Percentiles rank a stretch among this genome's conserved stretches.
Conservation (phyloP, 1,140 invertebrate genomes). For the Glossosoma conforme region DNA sequence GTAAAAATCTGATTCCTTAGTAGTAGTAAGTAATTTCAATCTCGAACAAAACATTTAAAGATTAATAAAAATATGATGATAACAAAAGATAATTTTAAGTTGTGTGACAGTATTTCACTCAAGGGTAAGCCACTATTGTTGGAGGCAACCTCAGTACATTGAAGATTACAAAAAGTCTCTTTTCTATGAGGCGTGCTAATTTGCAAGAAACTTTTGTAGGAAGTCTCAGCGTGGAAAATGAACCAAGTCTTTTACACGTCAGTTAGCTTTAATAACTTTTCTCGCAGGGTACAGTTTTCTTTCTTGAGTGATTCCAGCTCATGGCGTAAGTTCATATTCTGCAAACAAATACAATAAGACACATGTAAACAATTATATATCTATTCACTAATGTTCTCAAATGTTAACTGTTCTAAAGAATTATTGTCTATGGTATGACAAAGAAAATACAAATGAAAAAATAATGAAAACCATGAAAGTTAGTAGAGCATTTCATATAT, state of each 20-base stretch:
- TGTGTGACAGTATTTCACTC: slow-evolving; percentile 12
- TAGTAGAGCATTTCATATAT: too few relatives aligned
- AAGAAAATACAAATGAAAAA: too few relatives aligned
- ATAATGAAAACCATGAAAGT: too few relatives aligned
- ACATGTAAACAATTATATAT: slow-evolving; percentile 10
- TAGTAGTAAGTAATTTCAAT: too few relatives aligned
- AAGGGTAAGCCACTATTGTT: slow-evolving; percentile 13
- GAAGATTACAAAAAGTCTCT: slow-evolving; percentile 16
- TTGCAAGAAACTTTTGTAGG: slow-evolving; percentile 1
- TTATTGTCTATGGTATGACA: too few relatives aligned
- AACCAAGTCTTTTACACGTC: slow-evolving; percentile 58
- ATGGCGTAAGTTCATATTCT: slow-evolving; percentile 81
- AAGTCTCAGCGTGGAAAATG: background rate
- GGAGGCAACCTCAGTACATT: slow-evolving; percentile 12
- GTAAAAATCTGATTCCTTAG: too few relatives aligned
- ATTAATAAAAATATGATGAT: slow-evolving; percentile 6
- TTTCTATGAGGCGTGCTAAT: slow-evolving; percentile 18
- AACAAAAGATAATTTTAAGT: slow-evolving; percentile 8
- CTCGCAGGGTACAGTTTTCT: slow-evolving; percentile 83
- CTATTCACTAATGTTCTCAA: too few relatives aligned
- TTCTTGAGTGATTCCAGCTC: slow-evolving; percentile 84
- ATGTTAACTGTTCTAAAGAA: too few relatives aligned
- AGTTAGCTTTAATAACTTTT: slow-evolving; percentile 80
- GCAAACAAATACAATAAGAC: slow-evolving; percentile 34
- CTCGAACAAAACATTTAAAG: too few relatives aligned